Base-by-base conservation (phyloP, 2,888 invertebrate species). In the Mimumesa dahlbomi region DNA sequence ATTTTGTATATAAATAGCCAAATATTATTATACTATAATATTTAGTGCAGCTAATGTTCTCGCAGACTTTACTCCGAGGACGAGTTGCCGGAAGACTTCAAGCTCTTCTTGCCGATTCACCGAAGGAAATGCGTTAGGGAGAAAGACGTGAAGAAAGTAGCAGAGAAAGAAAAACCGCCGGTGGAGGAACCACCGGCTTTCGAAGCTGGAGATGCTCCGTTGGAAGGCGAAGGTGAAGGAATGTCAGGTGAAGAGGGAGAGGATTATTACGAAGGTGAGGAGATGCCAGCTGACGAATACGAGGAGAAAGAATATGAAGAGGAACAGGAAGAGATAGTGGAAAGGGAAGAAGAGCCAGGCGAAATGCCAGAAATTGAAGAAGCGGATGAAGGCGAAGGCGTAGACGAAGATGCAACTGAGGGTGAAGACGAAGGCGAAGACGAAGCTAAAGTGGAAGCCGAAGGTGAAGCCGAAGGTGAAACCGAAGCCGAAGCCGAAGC, bases 1-100 rank as follows among this genome's bases (percentile, higher is more conserved):
- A n/a, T n/a, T n/a, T n/a, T n/a, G n/a, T n/a, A n/a, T n/a, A n/a
- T n/a, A n/a, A n/a, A n/a, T n/a, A n/a, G n/a, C n/a, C n/a, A n/a
- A n/a, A n/a, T n/a, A n/a, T n/a, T n/a, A n/a, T n/a, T n/a, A n/a
- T n/a, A n/a, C n/a, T n/a, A n/a, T n/a, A n/a, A n/a, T n/a, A n/a
- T n/a, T n/a, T n/a, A n/a, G n/a, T n/a, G n/a, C n/a, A n/a, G n/a
- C n/a, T n/a, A n/a, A n/a, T n/a, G n/a, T n/a, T n/a, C n/a, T 13
- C 43, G 11, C 13, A 92, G 97, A 85, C 91, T 98, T 59, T 98
- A 98, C 90, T 94, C 96, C 3, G 98, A 98, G 91, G 97, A 98
- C 88, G 97, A 98, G 89, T 90, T 98, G 77, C 98, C 98, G 2
- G 96, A 97, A 25, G 98, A 98, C 88, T 98, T 97, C 89, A 98